Evolutionary conservation across 2,797 vertebrate genomes (phyloP).

Genomic region (Halcyon smyrnensis): DNA sequence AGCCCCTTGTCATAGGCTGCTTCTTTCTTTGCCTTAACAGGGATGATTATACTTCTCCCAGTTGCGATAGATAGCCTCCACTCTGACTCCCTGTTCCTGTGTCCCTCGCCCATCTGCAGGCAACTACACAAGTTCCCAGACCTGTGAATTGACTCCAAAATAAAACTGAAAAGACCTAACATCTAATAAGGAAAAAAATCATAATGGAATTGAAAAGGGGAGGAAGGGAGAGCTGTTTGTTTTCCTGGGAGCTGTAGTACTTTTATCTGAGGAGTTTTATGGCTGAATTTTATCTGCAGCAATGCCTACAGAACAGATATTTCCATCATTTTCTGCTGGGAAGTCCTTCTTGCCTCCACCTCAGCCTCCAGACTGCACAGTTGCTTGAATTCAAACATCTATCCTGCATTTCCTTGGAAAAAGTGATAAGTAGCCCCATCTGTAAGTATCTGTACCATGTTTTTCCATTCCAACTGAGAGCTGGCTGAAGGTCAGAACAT

Average conservation of each 20-base stretch:
- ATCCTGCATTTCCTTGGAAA: background rate
- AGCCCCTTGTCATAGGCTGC: background rate
- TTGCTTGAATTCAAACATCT: background rate
- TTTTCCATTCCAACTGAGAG: slow-evolving; percentile 30
- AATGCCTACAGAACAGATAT: background rate
- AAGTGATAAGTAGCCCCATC: background rate
- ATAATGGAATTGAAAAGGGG: no score
- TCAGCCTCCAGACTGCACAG: background rate
- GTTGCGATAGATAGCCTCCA: background rate
- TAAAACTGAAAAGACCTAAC: background rate
- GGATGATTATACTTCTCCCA: background rate
- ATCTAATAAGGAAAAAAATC: background rate
- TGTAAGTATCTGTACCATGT: background rate
- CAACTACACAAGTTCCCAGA: background rate
- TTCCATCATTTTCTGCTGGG: background rate
- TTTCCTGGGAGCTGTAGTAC: background rate
- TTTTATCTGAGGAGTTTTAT: background rate
- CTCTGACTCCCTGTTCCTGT: fast-evolving
- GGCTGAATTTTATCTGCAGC: background rate
- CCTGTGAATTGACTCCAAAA: background rate
- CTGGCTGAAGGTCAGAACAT: slow-evolving; percentile 41
- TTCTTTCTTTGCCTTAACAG: background rate
- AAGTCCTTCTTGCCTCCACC: background rate
- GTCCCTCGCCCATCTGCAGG: background rate
- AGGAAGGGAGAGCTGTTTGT: background rate